These are phyloP conservation scores for Pseudonaja textilis DNA, from an alignment of 2,113 vertebrate genomes.

Conservation along the genomic window DNA sequence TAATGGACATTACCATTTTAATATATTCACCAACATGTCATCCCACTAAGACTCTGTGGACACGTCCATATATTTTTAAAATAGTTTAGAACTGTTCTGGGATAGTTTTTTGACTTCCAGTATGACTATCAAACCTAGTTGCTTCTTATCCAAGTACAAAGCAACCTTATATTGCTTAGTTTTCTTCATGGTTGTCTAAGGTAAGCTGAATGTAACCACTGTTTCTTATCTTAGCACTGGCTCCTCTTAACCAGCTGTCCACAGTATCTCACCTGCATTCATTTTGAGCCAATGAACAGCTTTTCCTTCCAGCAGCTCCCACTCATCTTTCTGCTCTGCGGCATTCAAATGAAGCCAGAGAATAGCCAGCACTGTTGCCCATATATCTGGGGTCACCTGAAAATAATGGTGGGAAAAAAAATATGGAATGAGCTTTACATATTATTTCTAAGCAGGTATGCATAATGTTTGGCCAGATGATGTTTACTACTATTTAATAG, in stretches of 20 bases:
- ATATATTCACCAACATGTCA: background rate
- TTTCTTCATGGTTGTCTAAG: background rate
- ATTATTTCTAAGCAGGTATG: background rate
- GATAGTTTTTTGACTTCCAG: background rate
- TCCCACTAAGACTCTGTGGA: background rate
- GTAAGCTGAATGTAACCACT: background rate
- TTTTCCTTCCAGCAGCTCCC: slow-evolving; percentile 75
- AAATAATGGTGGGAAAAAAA: too few relatives aligned
- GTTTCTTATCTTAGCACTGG: background rate
- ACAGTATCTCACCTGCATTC: slow-evolving; percentile 41
- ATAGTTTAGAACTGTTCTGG: background rate
- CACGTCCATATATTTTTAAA: background rate
- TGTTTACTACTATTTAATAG: background rate
- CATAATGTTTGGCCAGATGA: background rate
- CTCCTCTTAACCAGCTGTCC: too few relatives aligned
- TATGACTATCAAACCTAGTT: background rate
- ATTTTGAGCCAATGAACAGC: slow-evolving; percentile 66
- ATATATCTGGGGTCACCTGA: slow-evolving; percentile 29
- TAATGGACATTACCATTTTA: background rate
- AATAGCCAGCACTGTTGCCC: slow-evolving; percentile 80
- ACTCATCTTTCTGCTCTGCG: slow-evolving; percentile 64
- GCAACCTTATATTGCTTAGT: background rate
- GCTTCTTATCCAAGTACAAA: background rate
- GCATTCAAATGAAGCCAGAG: slow-evolving; percentile 78
- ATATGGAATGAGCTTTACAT: background rate